Evolutionary conservation across 1,140 invertebrate species (phyloP), one percentile per base, ranked within the genome.

Genomic region (Schlechtendalia chinensis): DNA sequence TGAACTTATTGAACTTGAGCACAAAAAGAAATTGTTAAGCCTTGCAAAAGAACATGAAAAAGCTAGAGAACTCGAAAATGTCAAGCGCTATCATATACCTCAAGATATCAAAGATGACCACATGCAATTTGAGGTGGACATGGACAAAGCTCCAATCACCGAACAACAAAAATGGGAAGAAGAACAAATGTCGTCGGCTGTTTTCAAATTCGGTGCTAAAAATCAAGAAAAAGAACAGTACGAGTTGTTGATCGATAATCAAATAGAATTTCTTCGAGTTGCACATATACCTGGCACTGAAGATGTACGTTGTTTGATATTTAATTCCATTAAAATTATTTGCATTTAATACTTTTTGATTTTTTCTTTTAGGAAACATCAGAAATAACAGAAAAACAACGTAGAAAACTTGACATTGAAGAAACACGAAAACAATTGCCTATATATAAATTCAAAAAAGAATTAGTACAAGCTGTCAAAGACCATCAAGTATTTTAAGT

Each of bases 151-250:
- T 53, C 93, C 94, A 1, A 93, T 96, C 86, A 96, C 94, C 10
- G 98, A 99, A 85, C 97, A 98, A 86, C 90, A 91, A 82, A 96
- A 97, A 89, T 99, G 97, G 98, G 98, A 99, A 88, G 94, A 98
- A 81, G 97, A 99, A 86, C 95, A 98, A 87, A 92, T 99, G 87
- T 91, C 92, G 29, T 94, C 94, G n/a, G 97, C 96, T 24, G 90
- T 93, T 53, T 93, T 97, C 85, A 90, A 91, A 83, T 97, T 98
- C 89, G 98, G 98, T 19, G 95, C 98, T 0, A 94, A 93, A 87
- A 93, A 98, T 88, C 91, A 91, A 29, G 93, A 90, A 85, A 87
- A 87, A 83, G 83, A 85, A 56, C 87, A 91, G 84, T 98, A 99
- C 88, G 96, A 98, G 83, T 88, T 97, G 50, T 86, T 99, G 12